These are phyloP conservation scores for Otus scops DNA, from an alignment of 2,797 vertebrate genomes.

Conservation along the genomic window DNA sequence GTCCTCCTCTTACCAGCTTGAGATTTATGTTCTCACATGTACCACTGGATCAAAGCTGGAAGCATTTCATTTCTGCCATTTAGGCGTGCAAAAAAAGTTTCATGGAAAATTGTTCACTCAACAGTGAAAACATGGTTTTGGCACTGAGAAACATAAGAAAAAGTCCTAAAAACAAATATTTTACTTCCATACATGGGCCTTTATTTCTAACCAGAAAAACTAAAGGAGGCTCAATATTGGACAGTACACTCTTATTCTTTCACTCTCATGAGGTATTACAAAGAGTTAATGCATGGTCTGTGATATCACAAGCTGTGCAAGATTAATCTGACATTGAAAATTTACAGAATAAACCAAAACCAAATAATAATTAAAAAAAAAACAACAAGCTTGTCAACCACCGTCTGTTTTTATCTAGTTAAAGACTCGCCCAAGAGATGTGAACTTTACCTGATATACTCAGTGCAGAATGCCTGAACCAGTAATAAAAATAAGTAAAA, in stretches of 20 bases:
- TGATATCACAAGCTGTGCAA: not conserved
- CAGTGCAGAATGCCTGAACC: not conserved
- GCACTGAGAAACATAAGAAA: not conserved
- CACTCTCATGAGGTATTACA: not conserved
- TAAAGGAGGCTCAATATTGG: not conserved
- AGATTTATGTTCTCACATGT: not conserved
- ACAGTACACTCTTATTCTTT: not conserved
- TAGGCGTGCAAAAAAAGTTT: not conserved
- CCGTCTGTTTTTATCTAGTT: not conserved
- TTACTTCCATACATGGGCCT: not conserved
- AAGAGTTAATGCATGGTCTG: not conserved
- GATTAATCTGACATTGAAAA: not conserved
- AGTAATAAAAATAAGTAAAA: not conserved
- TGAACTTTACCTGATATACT: not conserved
- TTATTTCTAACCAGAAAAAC: not conserved
- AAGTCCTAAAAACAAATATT: not conserved
- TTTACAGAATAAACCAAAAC: not conserved
- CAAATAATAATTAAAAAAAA: not conserved
- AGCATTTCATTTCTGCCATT: not conserved
- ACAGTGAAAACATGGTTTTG: not conserved
- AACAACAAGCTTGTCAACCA: not conserved
- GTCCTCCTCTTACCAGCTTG: not conserved
- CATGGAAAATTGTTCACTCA: not conserved
- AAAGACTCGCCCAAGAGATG: not conserved
- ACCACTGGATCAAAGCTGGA: not conserved